Percentiles rank a stretch among this genome's conserved stretches.
phyloP scores from a whole-genome alignment of 1,140 invertebrate genomes.

The Eufriesea mexicana region DNA sequence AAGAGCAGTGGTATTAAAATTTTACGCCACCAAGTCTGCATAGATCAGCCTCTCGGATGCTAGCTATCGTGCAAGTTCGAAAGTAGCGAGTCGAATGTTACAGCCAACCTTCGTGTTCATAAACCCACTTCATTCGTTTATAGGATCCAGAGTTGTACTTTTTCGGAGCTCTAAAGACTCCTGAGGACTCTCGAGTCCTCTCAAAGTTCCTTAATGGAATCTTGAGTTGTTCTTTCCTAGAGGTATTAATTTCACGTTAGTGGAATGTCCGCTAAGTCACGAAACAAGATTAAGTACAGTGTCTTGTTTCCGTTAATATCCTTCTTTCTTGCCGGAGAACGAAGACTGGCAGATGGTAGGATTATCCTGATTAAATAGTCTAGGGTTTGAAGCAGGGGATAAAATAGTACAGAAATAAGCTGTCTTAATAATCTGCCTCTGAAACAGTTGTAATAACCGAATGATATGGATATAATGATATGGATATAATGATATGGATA shows the following conservation, averaged over 20 bases:
- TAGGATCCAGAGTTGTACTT: not conserved
- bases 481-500: too few relatives aligned
- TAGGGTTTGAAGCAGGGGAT: not conserved
- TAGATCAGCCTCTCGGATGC: too few relatives aligned
- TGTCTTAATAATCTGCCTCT: too few relatives aligned
- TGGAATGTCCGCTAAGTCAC: not conserved
- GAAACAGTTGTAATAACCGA: not conserved
- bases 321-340: not conserved
- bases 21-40: too few relatives aligned
- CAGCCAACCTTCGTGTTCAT: not conserved
- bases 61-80: not conserved
- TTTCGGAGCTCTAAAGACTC: not conserved
- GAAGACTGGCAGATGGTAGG: too few relatives aligned
- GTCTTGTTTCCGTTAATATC: not conserved
- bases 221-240: not conserved
- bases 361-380: not conserved
- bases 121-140: conserved; percentile 5
- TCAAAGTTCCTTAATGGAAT: not conserved
- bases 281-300: conserved; percentile 4
- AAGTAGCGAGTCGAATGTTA: not conserved
- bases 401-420: not conserved
- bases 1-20: too few relatives aligned
- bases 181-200: not conserved
- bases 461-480: too few relatives aligned
- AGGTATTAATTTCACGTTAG: conserved; percentile 16